Conservation (phyloP, 2,113 vertebrate species). For the Heterotis niloticus region DNA sequence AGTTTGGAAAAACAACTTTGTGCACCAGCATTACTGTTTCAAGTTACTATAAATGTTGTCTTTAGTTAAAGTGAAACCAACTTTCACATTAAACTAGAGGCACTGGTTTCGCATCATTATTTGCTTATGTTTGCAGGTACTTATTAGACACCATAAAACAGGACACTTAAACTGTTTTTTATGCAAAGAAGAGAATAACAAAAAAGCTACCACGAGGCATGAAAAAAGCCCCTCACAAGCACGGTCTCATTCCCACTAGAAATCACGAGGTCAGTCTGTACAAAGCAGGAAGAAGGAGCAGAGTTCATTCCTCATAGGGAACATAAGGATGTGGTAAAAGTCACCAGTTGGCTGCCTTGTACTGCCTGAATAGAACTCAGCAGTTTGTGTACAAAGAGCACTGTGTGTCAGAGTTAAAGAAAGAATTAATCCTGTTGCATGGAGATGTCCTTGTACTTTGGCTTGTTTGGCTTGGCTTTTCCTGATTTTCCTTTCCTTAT, state of each 20-base stretch:
- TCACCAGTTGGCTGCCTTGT: constrained; percentile 12
- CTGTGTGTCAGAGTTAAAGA: neutral
- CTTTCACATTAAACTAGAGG: too few species aligned
- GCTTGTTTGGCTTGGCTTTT: neutral
- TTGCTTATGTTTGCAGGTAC: too few species aligned
- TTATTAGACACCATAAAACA: too few species aligned
- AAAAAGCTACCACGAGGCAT: constrained; percentile 45
- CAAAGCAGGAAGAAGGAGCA: constrained; percentile 52
- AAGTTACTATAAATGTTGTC: too few species aligned
- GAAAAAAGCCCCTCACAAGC: constrained; percentile 50
- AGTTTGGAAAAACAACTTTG: too few species aligned
- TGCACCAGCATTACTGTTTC: too few species aligned
- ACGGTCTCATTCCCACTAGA: constrained; percentile 41
- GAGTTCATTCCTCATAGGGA: constrained; percentile 61
- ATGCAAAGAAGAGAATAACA: neutral
- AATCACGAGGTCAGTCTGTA: constrained; percentile 48
- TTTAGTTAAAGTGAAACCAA: too few species aligned
- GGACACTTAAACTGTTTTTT: neutral
- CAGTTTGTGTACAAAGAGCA: neutral
- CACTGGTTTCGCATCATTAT: too few species aligned
- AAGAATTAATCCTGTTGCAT: neutral
- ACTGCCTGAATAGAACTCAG: neutral
- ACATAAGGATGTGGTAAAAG: constrained; percentile 53
- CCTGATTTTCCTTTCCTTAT: neutral
- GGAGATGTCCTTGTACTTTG: neutral